Percentiles rank a stretch among this genome's conserved stretches.
phyloP scores from a whole-genome alignment of 2,797 vertebrate species.

The Eupleurogrammus muticus region DNA sequence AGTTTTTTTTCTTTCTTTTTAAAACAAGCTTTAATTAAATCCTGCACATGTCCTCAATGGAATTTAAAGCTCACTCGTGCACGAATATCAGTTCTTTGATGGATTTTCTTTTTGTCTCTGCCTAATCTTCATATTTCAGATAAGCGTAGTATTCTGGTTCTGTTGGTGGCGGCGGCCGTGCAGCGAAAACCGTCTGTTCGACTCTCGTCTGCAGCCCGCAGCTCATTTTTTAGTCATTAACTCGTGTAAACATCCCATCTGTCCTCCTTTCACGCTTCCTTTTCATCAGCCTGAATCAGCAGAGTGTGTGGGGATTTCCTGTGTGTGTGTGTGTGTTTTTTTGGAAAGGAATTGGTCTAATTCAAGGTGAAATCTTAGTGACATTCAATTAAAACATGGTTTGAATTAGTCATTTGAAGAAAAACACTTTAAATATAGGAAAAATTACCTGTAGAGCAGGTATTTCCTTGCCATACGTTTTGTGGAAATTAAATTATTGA shows the following conservation, averaged over 20 bases:
- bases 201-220: constrained; percentile 64
- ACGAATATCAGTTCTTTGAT: constrained; percentile 44
- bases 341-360: constrained; percentile 31
- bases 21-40: constrained; percentile 39
- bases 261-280: constrained; percentile 62
- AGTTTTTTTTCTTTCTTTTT: constrained; percentile 20
- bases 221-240: constrained; percentile 78
- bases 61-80: constrained; percentile 19
- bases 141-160: constrained; percentile 45
- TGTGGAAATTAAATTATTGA: neutral
- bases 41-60: constrained; percentile 32
- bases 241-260: constrained; percentile 78
- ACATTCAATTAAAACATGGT: neutral
- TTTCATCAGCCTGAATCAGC: constrained; percentile 51
- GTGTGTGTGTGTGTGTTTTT: constrained; percentile 55
- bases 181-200: constrained; percentile 67
- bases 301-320: constrained; percentile 55
- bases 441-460: neutral
- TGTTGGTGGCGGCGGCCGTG: constrained; percentile 32
- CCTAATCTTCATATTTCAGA: constrained; percentile 56
- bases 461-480: neutral
- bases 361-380: constrained; percentile 57
- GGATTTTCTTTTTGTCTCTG: constrained; percentile 35
- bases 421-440: neutral
- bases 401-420: no score